phyloP scores from a whole-genome alignment of 2,888 invertebrate species.

The Cloeon dipterum region DNA sequence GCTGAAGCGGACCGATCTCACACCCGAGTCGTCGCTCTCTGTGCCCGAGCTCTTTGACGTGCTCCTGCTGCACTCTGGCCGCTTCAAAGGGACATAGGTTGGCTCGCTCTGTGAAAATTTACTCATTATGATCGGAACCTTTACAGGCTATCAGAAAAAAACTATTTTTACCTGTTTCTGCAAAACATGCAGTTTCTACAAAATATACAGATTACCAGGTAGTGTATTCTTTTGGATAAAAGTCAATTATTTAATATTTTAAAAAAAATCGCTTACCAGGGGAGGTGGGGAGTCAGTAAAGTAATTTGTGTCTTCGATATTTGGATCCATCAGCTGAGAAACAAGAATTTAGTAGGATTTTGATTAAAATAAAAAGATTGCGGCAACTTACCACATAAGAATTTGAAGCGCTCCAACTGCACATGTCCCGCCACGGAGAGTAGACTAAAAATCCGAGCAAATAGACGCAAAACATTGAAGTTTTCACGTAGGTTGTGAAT shows the following conservation, averaged over 20 bases:
- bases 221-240: too few species aligned
- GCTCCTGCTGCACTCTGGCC: constrained; percentile 38
- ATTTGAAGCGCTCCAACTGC: constrained; percentile 25
- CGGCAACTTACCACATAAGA: constrained; percentile 56
- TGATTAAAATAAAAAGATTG: too few species aligned
- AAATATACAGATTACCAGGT: too few species aligned
- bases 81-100: constrained; percentile 73
- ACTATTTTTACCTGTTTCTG: too few species aligned
- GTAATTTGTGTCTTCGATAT: constrained; percentile 57
- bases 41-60: constrained; percentile 37
- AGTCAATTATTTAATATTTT: too few species aligned
- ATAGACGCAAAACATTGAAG: constrained; percentile 82
- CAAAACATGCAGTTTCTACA: too few species aligned
- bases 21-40: constrained; percentile 66
- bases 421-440: constrained; percentile 59
- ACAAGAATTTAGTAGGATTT: constrained; percentile 1
- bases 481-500: constrained; percentile 86
- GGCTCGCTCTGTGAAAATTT: constrained; percentile 52
- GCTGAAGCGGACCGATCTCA: constrained; percentile 72
- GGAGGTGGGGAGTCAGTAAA: constrained; percentile 42
- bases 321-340: constrained; percentile 43
- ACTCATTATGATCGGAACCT: too few species aligned
- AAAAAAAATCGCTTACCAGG: constrained; percentile 24
- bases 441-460: constrained; percentile 70
- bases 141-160: too few species aligned